These are phyloP conservation scores for Tetropium fuscum DNA, from an alignment of 2,888 invertebrate genomes.

Conservation along the genomic window DNA sequence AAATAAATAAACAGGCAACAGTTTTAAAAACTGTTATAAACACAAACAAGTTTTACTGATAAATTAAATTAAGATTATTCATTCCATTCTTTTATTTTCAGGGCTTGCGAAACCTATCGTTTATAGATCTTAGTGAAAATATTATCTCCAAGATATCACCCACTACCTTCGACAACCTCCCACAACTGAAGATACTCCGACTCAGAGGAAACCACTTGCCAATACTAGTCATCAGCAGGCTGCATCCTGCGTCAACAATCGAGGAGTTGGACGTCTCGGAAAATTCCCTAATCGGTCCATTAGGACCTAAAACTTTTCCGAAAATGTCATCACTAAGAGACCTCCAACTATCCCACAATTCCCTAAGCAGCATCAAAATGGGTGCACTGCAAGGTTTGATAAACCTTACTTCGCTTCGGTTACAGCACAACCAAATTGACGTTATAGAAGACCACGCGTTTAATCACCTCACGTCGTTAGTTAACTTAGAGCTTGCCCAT, in stretches of 20 bases:
- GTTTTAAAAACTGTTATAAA: no score
- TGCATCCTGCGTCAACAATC: slow-evolving; percentile 71
- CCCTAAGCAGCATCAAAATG: slow-evolving; percentile 81
- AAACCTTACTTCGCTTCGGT: slow-evolving; percentile 76
- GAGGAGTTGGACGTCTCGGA: slow-evolving; percentile 84
- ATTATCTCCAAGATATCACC: slow-evolving; percentile 78
- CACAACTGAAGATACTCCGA: slow-evolving; percentile 76
- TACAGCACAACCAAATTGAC: slow-evolving; percentile 88
- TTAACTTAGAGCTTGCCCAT: slow-evolving; percentile 81
- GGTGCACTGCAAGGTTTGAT: slow-evolving; percentile 79
- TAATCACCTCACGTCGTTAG: slow-evolving; percentile 78
- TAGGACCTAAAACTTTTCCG: slow-evolving; percentile 79
- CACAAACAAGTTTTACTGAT: no score
- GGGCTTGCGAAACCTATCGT: slow-evolving; percentile 80
- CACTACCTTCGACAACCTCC: slow-evolving; percentile 78
- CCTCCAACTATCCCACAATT: slow-evolving; percentile 81
- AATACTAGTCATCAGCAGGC: slow-evolving; percentile 68
- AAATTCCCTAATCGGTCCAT: slow-evolving; percentile 81
- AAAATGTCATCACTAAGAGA: slow-evolving; percentile 73
- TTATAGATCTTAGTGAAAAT: slow-evolving; percentile 85
- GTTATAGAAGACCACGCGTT: slow-evolving; percentile 90
- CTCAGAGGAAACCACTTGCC: slow-evolving; percentile 79
- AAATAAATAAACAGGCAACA: no score
- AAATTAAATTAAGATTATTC: no score
- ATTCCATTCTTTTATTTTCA: slow-evolving; percentile 62